Conservation (phyloP, 2,113 vertebrate species). For the Psettodes erumei region DNA sequence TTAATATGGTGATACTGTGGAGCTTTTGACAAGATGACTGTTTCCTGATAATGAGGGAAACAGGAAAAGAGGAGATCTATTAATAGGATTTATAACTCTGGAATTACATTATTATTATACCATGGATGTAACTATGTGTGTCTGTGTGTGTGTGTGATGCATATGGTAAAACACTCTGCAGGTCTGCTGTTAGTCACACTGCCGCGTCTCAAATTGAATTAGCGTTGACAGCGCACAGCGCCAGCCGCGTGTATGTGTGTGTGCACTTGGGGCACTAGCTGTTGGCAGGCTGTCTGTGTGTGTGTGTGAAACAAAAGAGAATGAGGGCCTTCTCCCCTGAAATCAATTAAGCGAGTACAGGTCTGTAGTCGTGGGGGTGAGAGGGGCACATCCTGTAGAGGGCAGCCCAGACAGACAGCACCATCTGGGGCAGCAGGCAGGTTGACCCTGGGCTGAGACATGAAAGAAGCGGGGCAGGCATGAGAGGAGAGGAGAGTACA, state of each 20-base stretch:
- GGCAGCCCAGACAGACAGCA: conserved; percentile 88
- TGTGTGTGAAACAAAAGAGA: conserved; percentile 64
- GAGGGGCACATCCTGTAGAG: conserved; percentile 83
- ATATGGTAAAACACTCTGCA: conserved; percentile 90
- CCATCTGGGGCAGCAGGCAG: conserved; percentile 86
- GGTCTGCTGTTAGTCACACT: conserved; percentile 88
- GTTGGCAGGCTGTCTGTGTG: conserved; percentile 68
- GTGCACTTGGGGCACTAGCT: conserved; percentile 60
- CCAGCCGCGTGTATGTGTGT: conserved; percentile 83
- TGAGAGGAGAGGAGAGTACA: conserved; percentile 80
- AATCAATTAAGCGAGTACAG: conserved; percentile 88
- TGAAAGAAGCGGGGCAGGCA: conserved; percentile 86
- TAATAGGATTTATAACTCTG: conserved; percentile 38
- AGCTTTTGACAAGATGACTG: conserved; percentile 52
- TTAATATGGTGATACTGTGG: conserved; percentile 41
- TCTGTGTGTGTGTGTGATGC: conserved; percentile 69
- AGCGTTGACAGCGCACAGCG: conserved; percentile 89
- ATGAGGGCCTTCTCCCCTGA: conserved; percentile 81
- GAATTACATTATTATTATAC: conserved; percentile 41
- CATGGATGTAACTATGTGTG: conserved; percentile 37
- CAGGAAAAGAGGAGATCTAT: conserved; percentile 32
- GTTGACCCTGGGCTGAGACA: conserved; percentile 85
- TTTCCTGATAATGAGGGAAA: conserved; percentile 32
- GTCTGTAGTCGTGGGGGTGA: conserved; percentile 62
- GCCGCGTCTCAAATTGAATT: conserved; percentile 93